phyloP scores from a whole-genome alignment of 2,888 invertebrate genomes.

The Celastrina argiolus region DNA sequence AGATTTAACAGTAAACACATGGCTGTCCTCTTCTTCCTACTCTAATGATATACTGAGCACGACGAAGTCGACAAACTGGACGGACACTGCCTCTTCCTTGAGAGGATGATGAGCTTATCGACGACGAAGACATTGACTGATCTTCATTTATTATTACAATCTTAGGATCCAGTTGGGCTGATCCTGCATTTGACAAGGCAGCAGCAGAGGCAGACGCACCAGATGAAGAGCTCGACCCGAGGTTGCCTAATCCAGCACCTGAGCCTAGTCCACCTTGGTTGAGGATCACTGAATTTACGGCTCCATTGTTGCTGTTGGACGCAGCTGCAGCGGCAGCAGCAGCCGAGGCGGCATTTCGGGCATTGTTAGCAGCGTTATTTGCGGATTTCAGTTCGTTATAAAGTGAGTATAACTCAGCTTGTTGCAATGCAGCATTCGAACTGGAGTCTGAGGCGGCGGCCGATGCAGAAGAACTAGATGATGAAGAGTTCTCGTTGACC shows the following conservation, averaged over 20 bases:
- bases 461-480: background rate
- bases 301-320: background rate
- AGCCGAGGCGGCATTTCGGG: conserved; percentile 20
- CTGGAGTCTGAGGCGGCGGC: no score
- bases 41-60: conserved; percentile 52
- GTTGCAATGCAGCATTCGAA: no score
- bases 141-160: conserved; percentile 30
- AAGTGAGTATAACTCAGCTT: background rate
- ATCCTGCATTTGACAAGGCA: background rate
- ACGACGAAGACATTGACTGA: background rate
- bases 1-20: conserved; percentile 50
- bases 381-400: background rate
- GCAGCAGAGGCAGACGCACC: background rate
- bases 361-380: background rate
- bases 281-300: background rate
- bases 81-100: conserved; percentile 43
- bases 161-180: conserved; percentile 14
- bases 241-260: background rate
- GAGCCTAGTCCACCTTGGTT: background rate
- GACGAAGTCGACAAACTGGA: conserved; percentile 49
- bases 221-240: background rate
- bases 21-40: conserved; percentile 45
- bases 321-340: conserved; percentile 6
- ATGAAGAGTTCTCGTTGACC: background rate
- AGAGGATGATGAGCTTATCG: background rate